A percentile compares a stretch with the other conserved stretches of the same genome.
Evolutionary conservation across 2,113 vertebrate species (phyloP).

Genomic region (Anser cygnoides): DNA sequence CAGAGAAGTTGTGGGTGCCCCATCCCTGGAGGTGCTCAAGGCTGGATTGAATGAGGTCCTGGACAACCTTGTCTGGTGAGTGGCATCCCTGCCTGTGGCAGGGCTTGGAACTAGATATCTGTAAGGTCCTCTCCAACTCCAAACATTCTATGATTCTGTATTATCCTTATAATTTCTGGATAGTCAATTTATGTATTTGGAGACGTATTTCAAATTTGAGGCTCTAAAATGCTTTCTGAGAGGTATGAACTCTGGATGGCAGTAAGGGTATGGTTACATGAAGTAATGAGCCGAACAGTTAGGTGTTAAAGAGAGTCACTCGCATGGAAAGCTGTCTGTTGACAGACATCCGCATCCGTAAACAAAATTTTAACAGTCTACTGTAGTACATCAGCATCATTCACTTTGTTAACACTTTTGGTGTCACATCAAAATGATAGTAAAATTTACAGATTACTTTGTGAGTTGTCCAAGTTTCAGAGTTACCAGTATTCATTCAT

Average conservation of each 20-base stretch:
- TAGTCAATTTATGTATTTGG: not conserved
- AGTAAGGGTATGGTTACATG: not conserved
- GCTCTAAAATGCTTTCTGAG: not conserved
- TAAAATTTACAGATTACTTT: not conserved
- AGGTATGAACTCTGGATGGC: not conserved
- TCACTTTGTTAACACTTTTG: not conserved
- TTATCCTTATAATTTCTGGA: not conserved
- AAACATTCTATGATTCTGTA: not conserved
- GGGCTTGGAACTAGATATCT: not conserved
- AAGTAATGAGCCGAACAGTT: not conserved
- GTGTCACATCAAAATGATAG: not conserved
- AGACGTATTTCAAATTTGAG: not conserved
- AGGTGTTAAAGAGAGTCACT: not conserved
- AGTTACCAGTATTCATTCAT: rapidly evolving
- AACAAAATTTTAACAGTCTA: not conserved
- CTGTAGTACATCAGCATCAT: not conserved
- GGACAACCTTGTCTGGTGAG: too few relatives aligned
- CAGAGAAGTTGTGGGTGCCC: not conserved
- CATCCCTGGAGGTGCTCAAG: not conserved
- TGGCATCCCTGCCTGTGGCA: not conserved
- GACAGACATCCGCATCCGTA: not conserved
- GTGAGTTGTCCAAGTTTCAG: not conserved
- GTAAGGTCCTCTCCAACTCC: not conserved
- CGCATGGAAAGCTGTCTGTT: not conserved
- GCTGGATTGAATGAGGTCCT: too few relatives aligned